A percentile compares a stretch with the other conserved stretches of the same genome.
Evolutionary conservation across 2,888 invertebrate genomes (phyloP).

Genomic region (Cistogaster globosa): DNA sequence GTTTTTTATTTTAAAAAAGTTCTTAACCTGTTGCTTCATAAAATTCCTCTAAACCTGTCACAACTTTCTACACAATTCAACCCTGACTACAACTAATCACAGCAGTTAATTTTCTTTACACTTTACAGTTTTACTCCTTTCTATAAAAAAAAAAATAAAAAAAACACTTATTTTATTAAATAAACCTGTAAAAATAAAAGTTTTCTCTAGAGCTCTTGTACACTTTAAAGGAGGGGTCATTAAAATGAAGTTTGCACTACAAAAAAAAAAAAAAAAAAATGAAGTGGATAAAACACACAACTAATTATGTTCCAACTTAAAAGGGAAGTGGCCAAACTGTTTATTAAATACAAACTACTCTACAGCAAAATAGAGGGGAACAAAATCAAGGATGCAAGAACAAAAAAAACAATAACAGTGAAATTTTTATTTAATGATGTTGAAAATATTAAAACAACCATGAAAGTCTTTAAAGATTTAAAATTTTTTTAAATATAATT

Average conservation of each 20-base stretch:
- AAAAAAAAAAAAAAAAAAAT: no score
- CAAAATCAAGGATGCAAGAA: not conserved
- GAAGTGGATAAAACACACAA: conserved; percentile 21
- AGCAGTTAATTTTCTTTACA: conserved; percentile 5
- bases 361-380: not conserved
- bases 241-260: conserved; percentile 61
- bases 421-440: not conserved
- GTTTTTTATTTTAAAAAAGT: not conserved
- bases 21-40: not conserved
- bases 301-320: conserved; percentile 43
- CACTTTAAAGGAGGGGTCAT: conserved; percentile 65
- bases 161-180: conserved; percentile 24
- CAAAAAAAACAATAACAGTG: not conserved
- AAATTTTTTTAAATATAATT: not conserved
- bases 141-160: not conserved
- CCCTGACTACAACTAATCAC: conserved; percentile 28
- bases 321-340: conserved; percentile 25
- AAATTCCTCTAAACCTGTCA: conserved; percentile 7
- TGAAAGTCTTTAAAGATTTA: not conserved
- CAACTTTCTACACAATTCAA: conserved; percentile 25
- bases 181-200: conserved; percentile 8
- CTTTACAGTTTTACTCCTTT: not conserved
- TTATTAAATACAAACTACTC: conserved; percentile 46
- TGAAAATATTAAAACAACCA: not conserved
- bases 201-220: conserved; percentile 9